These are phyloP conservation scores for Potorous gilbertii DNA, from an alignment of 2,797 vertebrate genomes.

Conservation along the genomic window DNA sequence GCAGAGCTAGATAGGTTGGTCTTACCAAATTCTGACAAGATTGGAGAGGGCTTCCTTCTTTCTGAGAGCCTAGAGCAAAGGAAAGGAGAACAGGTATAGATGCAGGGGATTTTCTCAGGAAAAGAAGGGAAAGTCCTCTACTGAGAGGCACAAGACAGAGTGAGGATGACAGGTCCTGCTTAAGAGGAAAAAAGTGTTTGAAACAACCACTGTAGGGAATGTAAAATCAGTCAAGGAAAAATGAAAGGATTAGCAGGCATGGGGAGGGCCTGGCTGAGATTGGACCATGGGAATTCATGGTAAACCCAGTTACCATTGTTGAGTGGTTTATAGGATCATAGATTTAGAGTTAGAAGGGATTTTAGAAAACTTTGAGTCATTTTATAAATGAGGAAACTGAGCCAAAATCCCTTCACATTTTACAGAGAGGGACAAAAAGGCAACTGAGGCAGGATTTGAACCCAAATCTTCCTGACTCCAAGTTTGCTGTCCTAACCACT, in stretches of 20 bases:
- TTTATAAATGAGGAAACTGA: no score
- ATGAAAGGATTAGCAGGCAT: not conserved
- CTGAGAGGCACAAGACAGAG: not conserved
- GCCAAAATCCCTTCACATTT: no score
- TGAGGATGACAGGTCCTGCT: not conserved
- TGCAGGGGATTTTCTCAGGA: not conserved
- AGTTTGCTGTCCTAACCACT: not conserved
- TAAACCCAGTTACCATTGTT: not conserved
- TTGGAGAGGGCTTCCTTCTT: not conserved
- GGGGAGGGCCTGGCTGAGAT: not conserved
- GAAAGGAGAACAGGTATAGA: not conserved
- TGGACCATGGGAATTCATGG: not conserved
- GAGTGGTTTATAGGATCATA: not conserved
- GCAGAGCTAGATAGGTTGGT: not conserved
- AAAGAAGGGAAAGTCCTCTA: not conserved
- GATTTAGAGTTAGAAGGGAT: not conserved
- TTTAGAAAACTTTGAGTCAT: not conserved
- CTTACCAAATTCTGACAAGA: not conserved
- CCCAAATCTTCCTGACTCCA: not conserved
- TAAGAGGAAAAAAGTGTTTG: not conserved
- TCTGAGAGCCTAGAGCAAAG: not conserved
- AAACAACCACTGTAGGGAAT: not conserved
- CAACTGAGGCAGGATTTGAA: not conserved
- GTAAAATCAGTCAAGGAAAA: not conserved
- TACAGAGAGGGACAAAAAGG: no score